These are phyloP conservation scores for Holothuria leucospilota DNA, from an alignment of 53 echinoderm and acorn worm genomes.

Conservation along the genomic window DNA sequence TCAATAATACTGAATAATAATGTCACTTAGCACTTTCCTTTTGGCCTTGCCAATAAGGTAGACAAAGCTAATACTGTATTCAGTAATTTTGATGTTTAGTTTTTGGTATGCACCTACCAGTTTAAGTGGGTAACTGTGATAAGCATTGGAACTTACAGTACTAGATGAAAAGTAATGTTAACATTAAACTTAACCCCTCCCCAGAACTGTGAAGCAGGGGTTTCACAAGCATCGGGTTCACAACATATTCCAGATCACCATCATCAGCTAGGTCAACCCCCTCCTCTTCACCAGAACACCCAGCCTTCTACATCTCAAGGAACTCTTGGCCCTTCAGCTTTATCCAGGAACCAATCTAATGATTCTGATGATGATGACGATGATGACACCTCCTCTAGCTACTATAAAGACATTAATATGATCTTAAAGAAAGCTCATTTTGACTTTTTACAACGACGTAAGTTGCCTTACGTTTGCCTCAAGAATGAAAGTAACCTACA, in stretches of 20 bases:
- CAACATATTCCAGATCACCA: constrained; percentile 49
- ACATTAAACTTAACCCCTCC: no score
- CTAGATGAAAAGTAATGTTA: no score
- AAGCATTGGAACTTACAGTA: no score
- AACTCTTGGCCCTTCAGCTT: constrained; percentile 25
- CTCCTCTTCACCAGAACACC: neutral
- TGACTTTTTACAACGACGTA: constrained; percentile 48
- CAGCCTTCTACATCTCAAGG: constrained; percentile 44
- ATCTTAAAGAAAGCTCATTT: constrained; percentile 64
- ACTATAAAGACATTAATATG: constrained; percentile 65
- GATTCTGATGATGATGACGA: neutral
- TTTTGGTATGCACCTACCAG: no score
- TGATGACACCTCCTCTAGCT: neutral
- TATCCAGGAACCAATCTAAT: constrained; percentile 22
- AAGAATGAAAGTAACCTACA: constrained; percentile 8
- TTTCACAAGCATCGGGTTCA: no score
- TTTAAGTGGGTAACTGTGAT: no score
- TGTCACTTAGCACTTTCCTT: no score
- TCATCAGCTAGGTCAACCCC: constrained; percentile 28
- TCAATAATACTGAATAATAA: no score
- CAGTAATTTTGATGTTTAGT: no score
- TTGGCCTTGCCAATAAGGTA: no score
- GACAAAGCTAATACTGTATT: no score
- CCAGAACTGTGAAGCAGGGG: no score
- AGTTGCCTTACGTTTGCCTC: constrained; percentile 4